These are phyloP conservation scores for Hemaris fuciformis DNA, from an alignment of 2,888 invertebrate genomes.

Conservation along the genomic window DNA sequence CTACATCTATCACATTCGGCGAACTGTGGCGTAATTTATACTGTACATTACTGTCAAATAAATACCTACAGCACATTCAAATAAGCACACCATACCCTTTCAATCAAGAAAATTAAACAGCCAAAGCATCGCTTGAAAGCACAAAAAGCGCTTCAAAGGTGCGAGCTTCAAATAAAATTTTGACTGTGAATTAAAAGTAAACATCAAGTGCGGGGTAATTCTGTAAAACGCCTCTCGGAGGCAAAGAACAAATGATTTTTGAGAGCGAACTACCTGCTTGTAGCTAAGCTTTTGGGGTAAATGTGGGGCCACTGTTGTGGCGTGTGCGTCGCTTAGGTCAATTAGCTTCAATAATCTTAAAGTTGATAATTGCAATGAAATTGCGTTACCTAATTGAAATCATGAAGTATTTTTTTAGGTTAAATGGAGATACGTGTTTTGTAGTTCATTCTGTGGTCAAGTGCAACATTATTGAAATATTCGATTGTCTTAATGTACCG, in stretches of 20 bases:
- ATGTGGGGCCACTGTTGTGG: constrained; percentile 32
- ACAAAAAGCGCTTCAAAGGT: constrained; percentile 37
- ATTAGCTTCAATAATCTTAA: no score
- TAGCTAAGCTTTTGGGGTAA: constrained; percentile 34
- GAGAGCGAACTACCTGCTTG: constrained; percentile 72
- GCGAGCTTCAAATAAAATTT: constrained; percentile 67
- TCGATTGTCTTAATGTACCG: no score
- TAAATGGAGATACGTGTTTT: no score
- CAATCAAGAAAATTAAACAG: constrained; percentile 10
- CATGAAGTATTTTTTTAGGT: no score
- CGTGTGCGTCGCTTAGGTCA: not conserved
- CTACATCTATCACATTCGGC: no score
- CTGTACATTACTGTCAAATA: not conserved
- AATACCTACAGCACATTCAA: not conserved
- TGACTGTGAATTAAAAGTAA: constrained; percentile 77
- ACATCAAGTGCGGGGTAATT: constrained; percentile 67
- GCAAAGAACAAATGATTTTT: constrained; percentile 75
- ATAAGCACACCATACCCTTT: not conserved
- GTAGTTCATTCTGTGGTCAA: no score
- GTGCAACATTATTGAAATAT: no score
- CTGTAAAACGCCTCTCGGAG: constrained; percentile 59
- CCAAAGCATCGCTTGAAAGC: constrained; percentile 27
- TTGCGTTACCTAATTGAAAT: no score
- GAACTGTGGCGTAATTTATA: no score
- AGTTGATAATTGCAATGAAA: no score